Evolutionary conservation across 1,140 invertebrate genomes (phyloP).

Genomic region (Maconellicoccus hirsutus): DNA sequence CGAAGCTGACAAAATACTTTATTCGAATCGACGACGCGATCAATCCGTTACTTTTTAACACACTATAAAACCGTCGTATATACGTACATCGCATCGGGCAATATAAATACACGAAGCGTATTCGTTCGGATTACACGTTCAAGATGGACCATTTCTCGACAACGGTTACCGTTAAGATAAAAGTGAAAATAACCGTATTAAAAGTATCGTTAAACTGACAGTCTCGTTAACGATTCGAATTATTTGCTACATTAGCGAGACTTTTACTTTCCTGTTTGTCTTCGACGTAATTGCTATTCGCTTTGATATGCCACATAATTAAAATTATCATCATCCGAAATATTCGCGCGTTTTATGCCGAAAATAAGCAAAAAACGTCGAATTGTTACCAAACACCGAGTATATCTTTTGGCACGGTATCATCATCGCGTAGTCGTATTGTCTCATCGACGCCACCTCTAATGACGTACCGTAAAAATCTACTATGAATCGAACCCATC

Average conservation of each 20-base stretch:
- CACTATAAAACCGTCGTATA: too few species aligned
- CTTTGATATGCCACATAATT: slow-evolving; percentile 5
- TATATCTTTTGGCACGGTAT: too few species aligned
- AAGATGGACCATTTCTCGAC: slow-evolving; percentile 13
- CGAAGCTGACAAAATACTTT: too few species aligned
- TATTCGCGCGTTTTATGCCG: background rate
- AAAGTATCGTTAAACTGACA: slow-evolving; percentile 16
- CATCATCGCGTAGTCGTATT: too few species aligned
- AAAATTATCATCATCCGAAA: slow-evolving; percentile 4
- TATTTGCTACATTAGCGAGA: slow-evolving; percentile 14
- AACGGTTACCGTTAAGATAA: slow-evolving; percentile 18
- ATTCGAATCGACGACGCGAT: background rate
- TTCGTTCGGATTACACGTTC: background rate
- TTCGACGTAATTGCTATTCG: slow-evolving; percentile 3
- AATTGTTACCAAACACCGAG: too few species aligned
- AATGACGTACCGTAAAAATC: too few species aligned
- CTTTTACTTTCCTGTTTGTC: slow-evolving; percentile 17
- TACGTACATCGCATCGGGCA: background rate
- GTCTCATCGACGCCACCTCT: too few species aligned
- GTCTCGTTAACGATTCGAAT: slow-evolving; percentile 21
- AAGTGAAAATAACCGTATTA: slow-evolving; percentile 22
- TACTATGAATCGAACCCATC: too few species aligned
- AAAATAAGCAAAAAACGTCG: too few species aligned
- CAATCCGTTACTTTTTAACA: slow-evolving; percentile 1
- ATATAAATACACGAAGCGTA: background rate